Evolutionary conservation across 1,140 invertebrate species (phyloP).

Genomic region (Zaprionus vittiger): DNA sequence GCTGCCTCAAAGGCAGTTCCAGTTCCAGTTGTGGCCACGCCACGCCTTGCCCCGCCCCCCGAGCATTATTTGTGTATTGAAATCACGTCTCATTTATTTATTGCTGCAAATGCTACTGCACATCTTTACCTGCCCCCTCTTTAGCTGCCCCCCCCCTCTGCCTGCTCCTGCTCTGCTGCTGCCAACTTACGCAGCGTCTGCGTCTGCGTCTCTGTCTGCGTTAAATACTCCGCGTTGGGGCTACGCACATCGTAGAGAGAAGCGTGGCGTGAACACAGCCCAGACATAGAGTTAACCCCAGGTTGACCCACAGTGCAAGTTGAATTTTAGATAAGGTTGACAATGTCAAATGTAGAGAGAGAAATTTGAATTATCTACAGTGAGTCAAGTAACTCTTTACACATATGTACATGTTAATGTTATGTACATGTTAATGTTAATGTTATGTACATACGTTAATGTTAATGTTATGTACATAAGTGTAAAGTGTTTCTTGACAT

Average conservation of each 20-base stretch:
- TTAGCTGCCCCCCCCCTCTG: neutral
- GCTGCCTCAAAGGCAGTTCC: conserved; percentile 3
- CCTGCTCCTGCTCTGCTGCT: conserved; percentile 24
- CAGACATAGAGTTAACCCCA: conserved; percentile 24
- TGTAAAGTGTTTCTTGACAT: too few relatives aligned
- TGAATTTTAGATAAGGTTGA: neutral
- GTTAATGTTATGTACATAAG: too few relatives aligned
- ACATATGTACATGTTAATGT: too few relatives aligned
- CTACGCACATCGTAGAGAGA: conserved; percentile 30
- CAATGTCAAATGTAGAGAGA: neutral
- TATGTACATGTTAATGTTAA: too few relatives aligned
- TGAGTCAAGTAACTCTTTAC: too few relatives aligned
- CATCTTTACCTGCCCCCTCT: conserved; percentile 10
- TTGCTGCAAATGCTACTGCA: conserved; percentile 72
- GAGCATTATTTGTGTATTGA: conserved; percentile 83
- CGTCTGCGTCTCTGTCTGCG: conserved; percentile 39
- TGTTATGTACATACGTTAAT: too few relatives aligned
- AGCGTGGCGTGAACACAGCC: conserved; percentile 41
- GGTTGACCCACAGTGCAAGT: neutral
- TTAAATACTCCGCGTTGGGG: conserved; percentile 59
- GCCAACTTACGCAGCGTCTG: conserved; percentile 50
- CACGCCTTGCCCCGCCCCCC: neutral
- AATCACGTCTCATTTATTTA: conserved; percentile 85
- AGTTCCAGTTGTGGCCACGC: conserved; percentile 24
- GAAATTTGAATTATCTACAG: too few relatives aligned